phyloP scores from a whole-genome alignment of 2,797 vertebrate genomes.

The Macrochelys suwanniensis region DNA sequence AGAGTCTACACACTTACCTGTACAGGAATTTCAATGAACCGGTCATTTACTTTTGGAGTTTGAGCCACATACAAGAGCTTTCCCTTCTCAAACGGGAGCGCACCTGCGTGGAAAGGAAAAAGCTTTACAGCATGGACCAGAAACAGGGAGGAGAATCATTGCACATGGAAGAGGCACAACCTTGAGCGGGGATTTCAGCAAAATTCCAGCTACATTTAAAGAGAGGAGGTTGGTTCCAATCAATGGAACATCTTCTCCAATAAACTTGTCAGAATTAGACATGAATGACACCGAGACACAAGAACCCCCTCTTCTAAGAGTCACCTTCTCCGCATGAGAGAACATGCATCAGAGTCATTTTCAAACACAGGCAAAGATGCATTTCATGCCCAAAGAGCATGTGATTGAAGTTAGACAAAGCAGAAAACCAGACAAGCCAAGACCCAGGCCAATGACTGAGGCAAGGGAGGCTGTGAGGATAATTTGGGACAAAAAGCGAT shows the following conservation, averaged over 20 bases:
- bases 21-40: not conserved
- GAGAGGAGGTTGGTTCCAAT: not conserved
- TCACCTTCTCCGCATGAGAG: not conserved
- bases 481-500: not conserved
- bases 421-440: not conserved
- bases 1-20: not conserved
- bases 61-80: not conserved
- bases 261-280: not conserved
- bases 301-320: accelerated
- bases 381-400: not conserved
- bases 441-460: not conserved
- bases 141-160: conserved; percentile 11
- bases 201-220: not conserved
- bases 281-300: not conserved
- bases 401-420: not conserved
- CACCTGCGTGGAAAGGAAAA: not conserved
- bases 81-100: not conserved
- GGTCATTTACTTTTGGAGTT: not conserved
- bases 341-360: not conserved
- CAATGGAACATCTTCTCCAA: accelerated
- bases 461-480: not conserved
- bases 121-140: not conserved
- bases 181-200: conserved; percentile 25
- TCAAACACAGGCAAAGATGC: not conserved
- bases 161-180: not conserved